These are phyloP conservation scores for Cathartes aura DNA, from an alignment of 2,113 vertebrate species.

Conservation along the genomic window DNA sequence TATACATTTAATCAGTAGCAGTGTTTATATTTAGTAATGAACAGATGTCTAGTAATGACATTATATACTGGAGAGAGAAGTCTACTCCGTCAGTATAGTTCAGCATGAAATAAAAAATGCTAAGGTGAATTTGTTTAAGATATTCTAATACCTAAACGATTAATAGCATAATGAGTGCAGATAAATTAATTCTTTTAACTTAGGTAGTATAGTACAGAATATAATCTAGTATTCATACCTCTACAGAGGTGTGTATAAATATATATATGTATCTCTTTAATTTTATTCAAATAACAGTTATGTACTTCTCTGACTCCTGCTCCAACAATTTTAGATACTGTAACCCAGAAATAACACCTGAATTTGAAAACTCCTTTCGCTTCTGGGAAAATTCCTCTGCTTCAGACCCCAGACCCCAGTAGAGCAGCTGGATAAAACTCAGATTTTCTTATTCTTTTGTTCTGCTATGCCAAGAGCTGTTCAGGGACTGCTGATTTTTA, in stretches of 20 bases:
- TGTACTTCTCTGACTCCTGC: not conserved
- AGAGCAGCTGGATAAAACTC: not conserved
- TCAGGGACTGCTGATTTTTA: not conserved
- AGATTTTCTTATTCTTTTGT: not conserved
- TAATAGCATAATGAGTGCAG: not conserved
- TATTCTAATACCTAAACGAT: not conserved
- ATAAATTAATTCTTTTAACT: not conserved
- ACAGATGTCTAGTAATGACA: not conserved
- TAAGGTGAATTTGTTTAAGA: not conserved
- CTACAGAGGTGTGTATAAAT: not conserved
- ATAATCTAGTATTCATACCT: not conserved
- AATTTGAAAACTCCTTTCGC: not conserved
- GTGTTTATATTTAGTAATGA: not conserved
- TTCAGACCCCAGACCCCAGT: not conserved
- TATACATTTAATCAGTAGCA: not conserved
- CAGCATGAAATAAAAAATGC: not conserved
- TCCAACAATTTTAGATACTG: not conserved
- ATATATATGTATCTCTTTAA: fast-evolving
- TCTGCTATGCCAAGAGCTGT: not conserved
- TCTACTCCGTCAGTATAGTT: not conserved
- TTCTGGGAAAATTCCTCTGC: not conserved
- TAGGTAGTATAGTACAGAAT: not conserved
- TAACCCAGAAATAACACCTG: not conserved
- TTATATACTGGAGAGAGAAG: not conserved
- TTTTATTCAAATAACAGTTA: not conserved